Percentiles rank a stretch among this genome's conserved stretches.
phyloP scores from a whole-genome alignment of 2,797 vertebrate species.

The Lagothrix lagotricha region DNA sequence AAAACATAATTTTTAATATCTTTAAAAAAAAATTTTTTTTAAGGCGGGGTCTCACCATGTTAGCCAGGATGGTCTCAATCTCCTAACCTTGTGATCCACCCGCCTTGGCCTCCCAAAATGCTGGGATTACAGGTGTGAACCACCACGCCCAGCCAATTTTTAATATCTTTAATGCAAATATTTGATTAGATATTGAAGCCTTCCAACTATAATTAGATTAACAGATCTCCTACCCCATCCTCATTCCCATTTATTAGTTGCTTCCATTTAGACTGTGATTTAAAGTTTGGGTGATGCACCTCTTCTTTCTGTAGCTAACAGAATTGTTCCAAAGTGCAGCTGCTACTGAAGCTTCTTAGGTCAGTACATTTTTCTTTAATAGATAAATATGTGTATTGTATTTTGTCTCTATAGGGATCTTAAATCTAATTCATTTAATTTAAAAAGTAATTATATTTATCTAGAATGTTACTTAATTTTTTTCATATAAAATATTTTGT shows the following conservation, averaged over 20 bases:
- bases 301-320: not conserved
- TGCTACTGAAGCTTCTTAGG: not conserved
- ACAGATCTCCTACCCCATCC: not conserved
- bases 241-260: not conserved
- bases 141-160: not conserved
- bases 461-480: constrained; percentile 28
- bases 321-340: constrained; percentile 20
- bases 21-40: not conserved
- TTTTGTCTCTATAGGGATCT: constrained; percentile 31
- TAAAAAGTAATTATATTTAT: constrained; percentile 46
- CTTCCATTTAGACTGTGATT: not conserved
- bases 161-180: not conserved
- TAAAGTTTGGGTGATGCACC: not conserved
- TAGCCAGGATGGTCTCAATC: too few species aligned
- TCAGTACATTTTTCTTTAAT: constrained; percentile 20
- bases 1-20: not conserved
- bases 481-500: constrained; percentile 27
- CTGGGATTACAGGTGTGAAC: too few species aligned
- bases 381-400: constrained; percentile 9
- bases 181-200: not conserved
- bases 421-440: constrained; percentile 40
- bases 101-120: too few species aligned
- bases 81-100: too few species aligned
- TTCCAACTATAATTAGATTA: constrained; percentile 8
- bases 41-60: too few species aligned